These are phyloP conservation scores for Pseudomyrmex cubaensis DNA, from an alignment of 1,140 invertebrate genomes.

Conservation along the genomic window DNA sequence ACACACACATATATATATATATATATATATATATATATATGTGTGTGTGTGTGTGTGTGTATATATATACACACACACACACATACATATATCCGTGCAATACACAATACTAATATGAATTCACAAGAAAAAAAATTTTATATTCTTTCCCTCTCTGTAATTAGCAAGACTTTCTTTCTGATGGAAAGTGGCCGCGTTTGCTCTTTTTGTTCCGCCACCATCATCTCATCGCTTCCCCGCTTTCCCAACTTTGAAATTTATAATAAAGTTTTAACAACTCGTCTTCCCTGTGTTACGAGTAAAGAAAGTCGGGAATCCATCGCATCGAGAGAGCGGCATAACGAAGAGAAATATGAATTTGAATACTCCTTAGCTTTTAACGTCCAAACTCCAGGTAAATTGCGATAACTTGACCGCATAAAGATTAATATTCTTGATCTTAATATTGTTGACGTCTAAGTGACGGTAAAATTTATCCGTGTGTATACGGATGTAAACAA, in stretches of 20 bases:
- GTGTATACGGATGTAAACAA: no score
- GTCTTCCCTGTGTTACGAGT: constrained; percentile 46
- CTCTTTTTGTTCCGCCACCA: constrained; percentile 46
- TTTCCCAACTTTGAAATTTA: constrained; percentile 63
- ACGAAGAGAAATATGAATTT: constrained; percentile 62
- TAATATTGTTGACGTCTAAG: constrained; percentile 25
- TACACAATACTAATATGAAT: no score
- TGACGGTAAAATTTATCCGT: not conserved
- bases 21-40: no score
- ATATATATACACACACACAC: no score
- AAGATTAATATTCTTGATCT: constrained; percentile 40
- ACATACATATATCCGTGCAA: no score
- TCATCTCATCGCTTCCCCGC: constrained; percentile 36
- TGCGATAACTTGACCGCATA: constrained; percentile 41
- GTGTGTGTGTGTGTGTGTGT: no score
- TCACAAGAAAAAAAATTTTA: constrained; percentile 13
- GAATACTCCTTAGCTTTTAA: constrained; percentile 49
- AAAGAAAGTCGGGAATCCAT: constrained; percentile 53
- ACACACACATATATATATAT: no score
- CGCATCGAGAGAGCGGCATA: constrained; percentile 47
- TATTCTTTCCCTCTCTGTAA: constrained; percentile 51
- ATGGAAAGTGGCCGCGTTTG: constrained; percentile 31
- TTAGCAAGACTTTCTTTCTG: constrained; percentile 40
- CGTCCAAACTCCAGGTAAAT: constrained; percentile 29
- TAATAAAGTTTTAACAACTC: constrained; percentile 73